Percentiles rank a stretch among this genome's conserved stretches.
phyloP scores from a whole-genome alignment of 2,113 vertebrate species.

The Poecile atricapillus region DNA sequence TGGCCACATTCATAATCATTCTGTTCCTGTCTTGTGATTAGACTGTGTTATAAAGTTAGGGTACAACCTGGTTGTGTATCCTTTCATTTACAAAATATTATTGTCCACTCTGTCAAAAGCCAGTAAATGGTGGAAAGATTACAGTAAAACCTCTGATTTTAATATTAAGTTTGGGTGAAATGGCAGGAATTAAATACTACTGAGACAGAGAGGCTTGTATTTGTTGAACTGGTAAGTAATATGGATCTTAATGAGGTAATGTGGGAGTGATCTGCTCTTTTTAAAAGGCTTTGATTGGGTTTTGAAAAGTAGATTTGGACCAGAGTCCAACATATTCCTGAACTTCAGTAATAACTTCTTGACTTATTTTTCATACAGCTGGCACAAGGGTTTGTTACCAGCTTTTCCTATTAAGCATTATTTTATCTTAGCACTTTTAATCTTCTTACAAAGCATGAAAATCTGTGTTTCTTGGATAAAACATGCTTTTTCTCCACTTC shows the following conservation, averaged over 20 bases:
- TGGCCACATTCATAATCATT: background rate
- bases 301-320: background rate
- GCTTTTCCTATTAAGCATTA: background rate
- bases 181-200: background rate
- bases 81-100: background rate
- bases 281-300: background rate
- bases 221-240: background rate
- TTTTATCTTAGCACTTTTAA: background rate
- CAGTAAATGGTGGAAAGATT: background rate
- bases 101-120: background rate
- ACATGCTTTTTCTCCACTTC: background rate
- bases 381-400: background rate
- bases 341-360: background rate
- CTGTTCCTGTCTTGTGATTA: background rate
- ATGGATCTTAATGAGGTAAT: background rate
- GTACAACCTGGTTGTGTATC: background rate
- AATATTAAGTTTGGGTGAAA: background rate
- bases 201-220: background rate
- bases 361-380: background rate
- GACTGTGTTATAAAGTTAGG: background rate
- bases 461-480: background rate
- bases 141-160: background rate
- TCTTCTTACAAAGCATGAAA: background rate
- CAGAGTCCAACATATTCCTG: background rate
- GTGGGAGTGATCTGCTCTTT: background rate